Conservation (phyloP, 2,888 invertebrate genomes). For the Athalia circularis region DNA sequence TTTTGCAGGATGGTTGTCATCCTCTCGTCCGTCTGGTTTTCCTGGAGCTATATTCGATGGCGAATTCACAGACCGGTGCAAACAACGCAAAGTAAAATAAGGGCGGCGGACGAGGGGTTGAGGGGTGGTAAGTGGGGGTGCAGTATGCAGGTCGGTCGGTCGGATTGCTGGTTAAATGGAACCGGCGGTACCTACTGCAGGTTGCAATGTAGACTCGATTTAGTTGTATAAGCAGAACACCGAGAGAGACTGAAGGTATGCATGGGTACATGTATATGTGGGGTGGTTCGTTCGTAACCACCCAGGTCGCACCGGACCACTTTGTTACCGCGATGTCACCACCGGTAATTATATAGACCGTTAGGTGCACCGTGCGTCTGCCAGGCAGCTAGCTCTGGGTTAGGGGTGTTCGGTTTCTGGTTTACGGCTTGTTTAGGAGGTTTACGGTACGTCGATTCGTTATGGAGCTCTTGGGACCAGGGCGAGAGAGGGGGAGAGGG, state of each 20-base stretch:
- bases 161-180: not conserved
- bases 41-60: no score
- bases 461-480: conserved; percentile 37
- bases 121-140: no score
- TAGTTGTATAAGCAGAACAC: not conserved
- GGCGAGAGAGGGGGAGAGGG: not conserved
- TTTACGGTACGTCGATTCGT: conserved; percentile 44
- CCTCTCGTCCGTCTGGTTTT: no score
- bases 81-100: no score
- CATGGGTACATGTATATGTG: not conserved
- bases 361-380: conserved; percentile 28
- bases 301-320: conserved; percentile 27
- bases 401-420: conserved; percentile 42
- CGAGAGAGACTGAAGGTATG: not conserved
- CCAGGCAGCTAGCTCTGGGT: conserved; percentile 18
- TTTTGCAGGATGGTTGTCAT: no score
- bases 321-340: conserved; percentile 45
- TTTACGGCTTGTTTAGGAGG: conserved; percentile 45
- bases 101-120: no score
- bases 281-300: not conserved
- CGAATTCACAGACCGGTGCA: no score
- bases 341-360: conserved; percentile 45
- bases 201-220: not conserved
- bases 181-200: not conserved
- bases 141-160: no score